Evolutionary conservation across 2,797 vertebrate species (phyloP).

Genomic region (Gadopsis marmoratus): DNA sequence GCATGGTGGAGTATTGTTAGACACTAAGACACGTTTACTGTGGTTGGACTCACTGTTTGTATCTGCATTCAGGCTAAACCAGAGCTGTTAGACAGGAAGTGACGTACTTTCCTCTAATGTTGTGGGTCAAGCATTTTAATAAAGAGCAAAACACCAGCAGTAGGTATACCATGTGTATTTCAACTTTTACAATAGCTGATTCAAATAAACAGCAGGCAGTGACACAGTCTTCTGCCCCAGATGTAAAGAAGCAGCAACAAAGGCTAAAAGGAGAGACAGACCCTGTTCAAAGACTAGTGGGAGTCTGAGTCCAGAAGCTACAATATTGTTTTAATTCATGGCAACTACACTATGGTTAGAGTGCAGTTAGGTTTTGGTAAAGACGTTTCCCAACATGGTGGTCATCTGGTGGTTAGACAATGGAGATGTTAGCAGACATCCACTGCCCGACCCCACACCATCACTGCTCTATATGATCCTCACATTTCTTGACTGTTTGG

Average conservation of each 20-base stretch:
- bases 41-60: not conserved
- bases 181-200: not conserved
- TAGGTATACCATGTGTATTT: not conserved
- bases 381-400: not conserved
- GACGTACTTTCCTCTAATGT: not conserved
- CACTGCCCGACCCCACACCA: not conserved
- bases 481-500: not conserved
- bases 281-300: not conserved
- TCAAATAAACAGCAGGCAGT: not conserved
- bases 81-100: conserved; percentile 9
- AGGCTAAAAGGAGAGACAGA: not conserved
- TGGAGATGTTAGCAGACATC: not conserved
- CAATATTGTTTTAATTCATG: not conserved
- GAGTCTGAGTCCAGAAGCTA: not conserved
- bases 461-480: not conserved
- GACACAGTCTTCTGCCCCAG: not conserved
- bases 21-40: not conserved
- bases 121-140: not conserved
- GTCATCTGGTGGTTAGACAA: not conserved
- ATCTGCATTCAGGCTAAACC: not conserved
- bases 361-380: not conserved
- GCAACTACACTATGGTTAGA: not conserved
- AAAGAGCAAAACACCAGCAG: conserved; percentile 5
- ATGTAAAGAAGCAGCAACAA: not conserved
- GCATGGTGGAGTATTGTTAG: not conserved